These are phyloP conservation scores for Osmoderma eremita DNA, from an alignment of 2,888 invertebrate genomes.

Conservation along the genomic window DNA sequence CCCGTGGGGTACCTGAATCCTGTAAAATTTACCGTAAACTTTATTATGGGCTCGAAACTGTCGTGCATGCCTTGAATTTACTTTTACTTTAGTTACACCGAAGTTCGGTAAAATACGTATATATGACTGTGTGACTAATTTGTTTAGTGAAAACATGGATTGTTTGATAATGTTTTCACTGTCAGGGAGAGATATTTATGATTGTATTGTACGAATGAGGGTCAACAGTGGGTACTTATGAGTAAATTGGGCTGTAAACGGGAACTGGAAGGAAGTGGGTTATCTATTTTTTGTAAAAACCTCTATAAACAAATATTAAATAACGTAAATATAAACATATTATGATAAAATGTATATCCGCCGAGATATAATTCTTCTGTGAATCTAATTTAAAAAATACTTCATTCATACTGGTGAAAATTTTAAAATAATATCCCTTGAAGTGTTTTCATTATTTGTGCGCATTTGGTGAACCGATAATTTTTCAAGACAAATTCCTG, in stretches of 20 bases:
- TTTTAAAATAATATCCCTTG: no score
- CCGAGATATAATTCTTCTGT: no score
- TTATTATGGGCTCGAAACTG: conserved; percentile 20
- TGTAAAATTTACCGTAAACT: conserved; percentile 41
- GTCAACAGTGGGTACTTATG: not conserved
- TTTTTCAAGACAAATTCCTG: no score
- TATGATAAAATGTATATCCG: no score
- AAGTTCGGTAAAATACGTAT: conserved; percentile 13
- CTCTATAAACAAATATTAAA: not conserved
- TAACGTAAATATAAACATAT: not conserved
- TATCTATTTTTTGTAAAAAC: no score
- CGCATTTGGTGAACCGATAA: no score
- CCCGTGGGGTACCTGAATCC: conserved; percentile 31
- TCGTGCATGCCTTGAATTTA: conserved; percentile 1
- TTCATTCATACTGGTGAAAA: no score
- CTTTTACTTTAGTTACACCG: conserved; percentile 22
- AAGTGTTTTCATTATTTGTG: no score
- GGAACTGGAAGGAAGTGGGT: not conserved
- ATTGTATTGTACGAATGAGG: not conserved
- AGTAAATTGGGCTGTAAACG: not conserved
- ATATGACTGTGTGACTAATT: conserved; percentile 18
- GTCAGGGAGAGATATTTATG: conserved; percentile 24
- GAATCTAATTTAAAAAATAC: no score
- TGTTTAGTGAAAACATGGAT: conserved; percentile 33
- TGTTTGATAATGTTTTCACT: conserved; percentile 32